Conservation (phyloP, 2,888 invertebrate genomes). For the Rhingia campestris region DNA sequence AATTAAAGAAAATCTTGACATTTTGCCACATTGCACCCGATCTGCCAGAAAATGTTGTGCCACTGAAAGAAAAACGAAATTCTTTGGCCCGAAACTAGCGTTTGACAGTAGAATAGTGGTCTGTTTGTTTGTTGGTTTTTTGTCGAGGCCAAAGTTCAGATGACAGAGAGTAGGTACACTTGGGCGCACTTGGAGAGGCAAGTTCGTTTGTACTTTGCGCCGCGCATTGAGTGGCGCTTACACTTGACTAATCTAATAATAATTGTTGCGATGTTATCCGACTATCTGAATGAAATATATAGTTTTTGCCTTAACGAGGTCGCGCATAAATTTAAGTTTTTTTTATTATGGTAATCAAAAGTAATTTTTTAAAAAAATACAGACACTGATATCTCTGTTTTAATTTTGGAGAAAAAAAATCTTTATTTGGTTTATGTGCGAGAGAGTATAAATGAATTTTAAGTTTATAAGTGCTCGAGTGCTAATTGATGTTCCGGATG, state of each 20-base stretch:
- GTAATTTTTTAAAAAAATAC: conserved; percentile 39
- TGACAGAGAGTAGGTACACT: conserved; percentile 52
- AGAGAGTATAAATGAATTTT: not conserved
- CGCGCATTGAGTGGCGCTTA: conserved; percentile 58
- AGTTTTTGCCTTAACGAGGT: conserved; percentile 40
- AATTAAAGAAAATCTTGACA: conserved; percentile 53
- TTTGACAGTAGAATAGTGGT: not conserved
- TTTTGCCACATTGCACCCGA: conserved; percentile 50
- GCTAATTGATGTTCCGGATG: conserved; percentile 31
- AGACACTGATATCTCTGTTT: not conserved
- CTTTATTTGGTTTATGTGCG: not conserved
- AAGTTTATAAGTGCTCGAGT: conserved; percentile 16
- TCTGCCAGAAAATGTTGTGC: conserved; percentile 49
- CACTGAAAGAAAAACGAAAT: conserved; percentile 50
- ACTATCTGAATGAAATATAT: conserved; percentile 7
- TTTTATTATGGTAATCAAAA: conserved; percentile 47
- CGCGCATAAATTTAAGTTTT: conserved; percentile 30
- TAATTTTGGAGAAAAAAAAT: not conserved
- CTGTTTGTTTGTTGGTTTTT: conserved; percentile 3
- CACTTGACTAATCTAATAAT: conserved; percentile 61
- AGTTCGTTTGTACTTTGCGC: conserved; percentile 29
- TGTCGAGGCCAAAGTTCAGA: conserved; percentile 54
- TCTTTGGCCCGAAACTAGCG: conserved; percentile 49
- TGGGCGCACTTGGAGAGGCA: conserved; percentile 48
- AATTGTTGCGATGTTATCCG: conserved; percentile 26